Conservation (phyloP, 2,113 vertebrate genomes). For the Phylloscopus trochilus region DNA sequence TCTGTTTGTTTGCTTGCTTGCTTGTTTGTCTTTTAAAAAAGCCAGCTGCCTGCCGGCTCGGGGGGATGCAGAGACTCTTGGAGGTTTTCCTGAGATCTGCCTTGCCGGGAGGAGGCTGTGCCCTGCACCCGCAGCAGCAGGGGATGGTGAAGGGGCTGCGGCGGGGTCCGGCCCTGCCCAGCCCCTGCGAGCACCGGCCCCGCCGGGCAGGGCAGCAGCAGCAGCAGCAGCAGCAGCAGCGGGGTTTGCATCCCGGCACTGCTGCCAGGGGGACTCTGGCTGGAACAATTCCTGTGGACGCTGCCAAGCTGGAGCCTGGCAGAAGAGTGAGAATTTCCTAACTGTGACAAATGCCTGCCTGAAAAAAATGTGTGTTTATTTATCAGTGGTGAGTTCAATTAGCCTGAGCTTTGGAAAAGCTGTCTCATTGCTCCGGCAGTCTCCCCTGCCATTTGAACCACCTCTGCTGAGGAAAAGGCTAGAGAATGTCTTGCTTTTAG, state of each 20-base stretch:
- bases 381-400: background rate
- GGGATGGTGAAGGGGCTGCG: background rate
- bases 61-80: background rate
- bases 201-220: background rate
- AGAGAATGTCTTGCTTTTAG: background rate
- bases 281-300: background rate
- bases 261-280: background rate
- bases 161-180: background rate
- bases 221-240: fast-evolving
- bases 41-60: background rate
- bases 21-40: no score
- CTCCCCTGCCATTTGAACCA: background rate
- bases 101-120: background rate
- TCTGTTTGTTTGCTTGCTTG: no score
- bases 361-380: slow-evolving; percentile 14
- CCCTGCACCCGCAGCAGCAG: fast-evolving
- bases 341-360: slow-evolving; percentile 31
- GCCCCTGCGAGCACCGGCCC: background rate
- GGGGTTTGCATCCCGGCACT: background rate
- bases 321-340: background rate
- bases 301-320: slow-evolving; percentile 44
- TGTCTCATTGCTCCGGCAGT: background rate
- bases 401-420: background rate
- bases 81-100: background rate
- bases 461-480: background rate